Base-by-base conservation (phyloP, 2,113 vertebrate genomes). In the Pantherophis guttatus region DNA sequence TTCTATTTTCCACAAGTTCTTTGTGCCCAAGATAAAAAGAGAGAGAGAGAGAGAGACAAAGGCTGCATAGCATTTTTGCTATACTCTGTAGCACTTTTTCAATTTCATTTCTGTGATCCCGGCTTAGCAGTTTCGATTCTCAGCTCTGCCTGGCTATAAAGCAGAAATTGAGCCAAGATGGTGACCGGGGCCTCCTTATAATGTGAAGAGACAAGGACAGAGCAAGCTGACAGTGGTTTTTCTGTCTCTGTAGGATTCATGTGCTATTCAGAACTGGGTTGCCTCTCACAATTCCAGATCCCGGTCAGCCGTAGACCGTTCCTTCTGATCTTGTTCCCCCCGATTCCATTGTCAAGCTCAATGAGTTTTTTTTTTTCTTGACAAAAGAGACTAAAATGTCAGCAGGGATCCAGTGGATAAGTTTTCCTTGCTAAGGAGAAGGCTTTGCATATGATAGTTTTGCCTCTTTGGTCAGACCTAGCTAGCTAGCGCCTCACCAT, bases 261-360 rank as follows among this genome's bases (percentile, higher is more conserved):
- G 9, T n/a, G 48, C 26, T 48, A 62, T 39, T 57, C 55, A 44
- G 21, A 62, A 89, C 44, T 59, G 44, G 6, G 39, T 44, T 13
- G 11, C 8, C 55, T 90, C 23, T 50, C 55, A 39, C 39, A 44
- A 29, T 90, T 90, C 57, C 29, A 1, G 58, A 24, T 23, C 11
- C 33, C 2, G 15, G 11, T 59, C 19, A 23, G 19, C 26, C 6
- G 6, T 44, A 48, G 55, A 58, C 23, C 8, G 21, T 89, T 58
- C 44, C 24, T 62, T 24, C 29, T 24, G 5, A 21, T 21, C 55
- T 33, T 1, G 48, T 62, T 11, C 93, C 4, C 50, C 88, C 1
- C 15, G 93, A 2, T 90, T 91, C 93, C 59, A 87, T 75, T n/a
- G 48, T 93, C 93, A 91, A 50, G 23, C 9, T 26, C 70, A 93